Percentiles rank a stretch among this genome's conserved stretches.
phyloP scores from a whole-genome alignment of 2,888 invertebrate genomes.

The Pseudoips prasinana region DNA sequence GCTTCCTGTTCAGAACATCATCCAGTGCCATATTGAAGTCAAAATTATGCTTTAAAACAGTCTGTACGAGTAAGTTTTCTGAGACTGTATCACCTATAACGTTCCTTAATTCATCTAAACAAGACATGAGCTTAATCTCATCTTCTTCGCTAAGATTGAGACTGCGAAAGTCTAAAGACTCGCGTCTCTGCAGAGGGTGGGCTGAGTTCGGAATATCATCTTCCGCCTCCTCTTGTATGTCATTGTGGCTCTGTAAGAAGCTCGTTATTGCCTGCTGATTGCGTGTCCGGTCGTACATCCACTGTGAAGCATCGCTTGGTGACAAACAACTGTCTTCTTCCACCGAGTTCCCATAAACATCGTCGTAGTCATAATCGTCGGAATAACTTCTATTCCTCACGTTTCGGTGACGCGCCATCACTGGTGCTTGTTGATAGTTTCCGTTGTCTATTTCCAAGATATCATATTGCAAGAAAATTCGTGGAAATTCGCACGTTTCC shows the following conservation, averaged over 20 bases:
- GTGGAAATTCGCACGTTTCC: conserved; percentile 38
- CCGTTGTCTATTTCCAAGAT: conserved; percentile 6
- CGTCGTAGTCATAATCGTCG: conserved; percentile 96
- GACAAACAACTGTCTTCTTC: conserved; percentile 96
- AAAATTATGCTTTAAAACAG: conserved; percentile 87
- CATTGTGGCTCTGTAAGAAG: conserved; percentile 88
- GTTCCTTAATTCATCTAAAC: conserved; percentile 90
- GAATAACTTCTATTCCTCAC: conserved; percentile 92
- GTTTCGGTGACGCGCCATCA: conserved; percentile 94
- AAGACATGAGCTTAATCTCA: conserved; percentile 89
- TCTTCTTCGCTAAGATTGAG: conserved; percentile 84
- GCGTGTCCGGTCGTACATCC: conserved; percentile 91
- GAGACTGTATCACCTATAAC: conserved; percentile 89
- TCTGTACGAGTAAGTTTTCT: conserved; percentile 87
- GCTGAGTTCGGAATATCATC: conserved; percentile 58
- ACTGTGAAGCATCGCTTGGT: conserved; percentile 92
- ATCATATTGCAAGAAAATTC: conserved; percentile 17
- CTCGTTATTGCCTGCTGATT: conserved; percentile 88
- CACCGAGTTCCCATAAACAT: conserved; percentile 95
- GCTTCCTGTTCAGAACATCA: conserved; percentile 82
- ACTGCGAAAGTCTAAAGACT: conserved; percentile 75
- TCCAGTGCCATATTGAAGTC: conserved; percentile 88
- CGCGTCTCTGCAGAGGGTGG: conserved; percentile 53
- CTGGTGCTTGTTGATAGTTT: conserved; percentile 9
- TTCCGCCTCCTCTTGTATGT: conserved; percentile 86